These are phyloP conservation scores for Gymnocheta viridis DNA, from an alignment of 2,888 invertebrate genomes.

Conservation along the genomic window DNA sequence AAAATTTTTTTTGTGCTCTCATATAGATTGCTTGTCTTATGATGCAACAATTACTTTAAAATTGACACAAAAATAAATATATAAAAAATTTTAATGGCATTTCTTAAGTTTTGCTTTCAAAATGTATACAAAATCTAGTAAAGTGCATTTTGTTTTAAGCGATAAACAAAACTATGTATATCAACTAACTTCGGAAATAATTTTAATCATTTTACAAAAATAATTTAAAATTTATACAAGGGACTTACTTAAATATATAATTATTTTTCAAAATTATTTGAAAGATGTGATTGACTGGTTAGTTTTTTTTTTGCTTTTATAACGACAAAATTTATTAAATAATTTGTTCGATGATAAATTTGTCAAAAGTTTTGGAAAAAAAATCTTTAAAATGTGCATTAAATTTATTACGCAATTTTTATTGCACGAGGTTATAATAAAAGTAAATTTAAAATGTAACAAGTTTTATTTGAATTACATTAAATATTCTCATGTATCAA, in stretches of 20 bases:
- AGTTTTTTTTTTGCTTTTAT: not conserved
- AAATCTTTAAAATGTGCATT: conserved; percentile 45
- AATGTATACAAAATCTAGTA: conserved; percentile 20
- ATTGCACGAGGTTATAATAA: conserved; percentile 53
- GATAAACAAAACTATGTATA: not conserved
- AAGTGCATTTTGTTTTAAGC: conserved; percentile 44
- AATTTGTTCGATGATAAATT: conserved; percentile 36
- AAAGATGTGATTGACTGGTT: conserved; percentile 3
- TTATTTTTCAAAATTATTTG: conserved; percentile 37
- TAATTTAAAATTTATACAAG: conserved; percentile 14
- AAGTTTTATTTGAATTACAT: not conserved
- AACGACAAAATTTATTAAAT: conserved; percentile 16
- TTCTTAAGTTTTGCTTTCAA: not conserved
- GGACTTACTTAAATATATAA: conserved; percentile 37
- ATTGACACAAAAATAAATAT: not conserved
- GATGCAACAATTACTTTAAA: conserved; percentile 14
- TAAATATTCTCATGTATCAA: not conserved
- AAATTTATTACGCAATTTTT: conserved; percentile 40
- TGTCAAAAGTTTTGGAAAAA: not conserved
- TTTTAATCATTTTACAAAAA: conserved; percentile 33
- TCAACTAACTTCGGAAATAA: conserved; percentile 13
- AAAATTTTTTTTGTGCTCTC: not conserved
- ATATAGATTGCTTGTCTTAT: conserved; percentile 28
- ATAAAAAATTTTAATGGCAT: conserved; percentile 28
- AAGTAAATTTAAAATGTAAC: not conserved